Conservation (phyloP, 2,113 vertebrate species). For the Phocoena sinus region DNA sequence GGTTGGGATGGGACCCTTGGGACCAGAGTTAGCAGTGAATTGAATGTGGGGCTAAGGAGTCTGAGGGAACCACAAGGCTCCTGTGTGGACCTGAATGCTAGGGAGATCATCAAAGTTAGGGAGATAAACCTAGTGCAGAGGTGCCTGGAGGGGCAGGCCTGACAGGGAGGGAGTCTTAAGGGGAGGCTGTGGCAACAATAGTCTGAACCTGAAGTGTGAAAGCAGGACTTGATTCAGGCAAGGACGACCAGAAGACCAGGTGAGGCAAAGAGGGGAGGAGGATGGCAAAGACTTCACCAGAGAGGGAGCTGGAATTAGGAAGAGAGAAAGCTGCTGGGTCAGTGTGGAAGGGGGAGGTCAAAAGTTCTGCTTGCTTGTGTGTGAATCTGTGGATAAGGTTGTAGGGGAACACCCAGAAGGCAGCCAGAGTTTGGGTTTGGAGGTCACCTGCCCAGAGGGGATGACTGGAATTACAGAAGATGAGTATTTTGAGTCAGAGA, state of each 20-base stretch:
- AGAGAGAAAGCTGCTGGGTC: background rate
- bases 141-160: background rate
- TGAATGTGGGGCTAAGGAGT: background rate
- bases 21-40: background rate
- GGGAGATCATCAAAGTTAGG: background rate
- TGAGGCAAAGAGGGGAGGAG: background rate
- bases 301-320: background rate
- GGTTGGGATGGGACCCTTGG: background rate
- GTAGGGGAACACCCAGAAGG: background rate
- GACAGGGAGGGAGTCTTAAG: no score
- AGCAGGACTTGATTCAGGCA: background rate
- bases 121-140: background rate
- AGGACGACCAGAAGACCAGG: background rate
- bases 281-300: background rate
- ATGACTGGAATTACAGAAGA: background rate
- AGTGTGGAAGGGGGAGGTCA: background rate
- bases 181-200: background rate
- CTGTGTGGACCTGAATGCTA: background rate
- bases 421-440: background rate
- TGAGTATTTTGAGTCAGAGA: background rate
- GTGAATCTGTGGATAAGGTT: background rate
- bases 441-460: background rate
- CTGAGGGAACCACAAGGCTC: background rate
- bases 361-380: background rate
- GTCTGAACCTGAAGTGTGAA: background rate